Evolutionary conservation across 2,113 vertebrate species (phyloP), one percentile per base, ranked within the genome.

Genomic region (Hepsetus odoe): DNA sequence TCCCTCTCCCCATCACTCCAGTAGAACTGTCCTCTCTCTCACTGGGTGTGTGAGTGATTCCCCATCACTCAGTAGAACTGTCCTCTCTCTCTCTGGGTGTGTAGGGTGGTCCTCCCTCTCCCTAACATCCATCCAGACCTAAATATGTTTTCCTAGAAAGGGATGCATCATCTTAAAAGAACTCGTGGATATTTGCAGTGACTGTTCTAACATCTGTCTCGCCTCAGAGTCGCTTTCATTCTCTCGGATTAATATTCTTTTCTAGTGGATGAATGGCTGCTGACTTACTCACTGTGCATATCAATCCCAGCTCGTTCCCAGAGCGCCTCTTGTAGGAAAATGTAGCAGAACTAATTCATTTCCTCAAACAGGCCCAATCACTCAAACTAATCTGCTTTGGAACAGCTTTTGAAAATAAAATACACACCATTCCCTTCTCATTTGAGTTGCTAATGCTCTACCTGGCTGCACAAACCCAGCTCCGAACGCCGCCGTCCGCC

Each of bases 351-450:
- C 88, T 87, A 87, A 88, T 90, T 76, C 13, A 75, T 78, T 87
- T 89, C 85, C 85, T 77, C 81, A 85, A 89, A 89, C 87, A 86
- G 87, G 86, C 85, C 88, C 83, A 85, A 86, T 90, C 83, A 80
- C 72, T 87, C 80, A 84, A 80, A 82, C 82, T 65, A 40, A 82
- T 83, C 85, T 85, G 82, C 79, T 86, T 18, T 86, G 80, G 83
- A 80, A 49, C 44, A 38, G 78, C 73, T 1, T 49, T 84, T 76
- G 77, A 82, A 78, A 87, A 90, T 90, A 88, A 82, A 86, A 76
- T 55, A 32, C 20, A 1, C 75, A 86, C 77, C 82, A 82, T 83
- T 79, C 46, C 5, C 2, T 20, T 49, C 46, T 85, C 85, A 89
- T 89, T 90, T 89, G 85, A 86, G 88, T n/a, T 32, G 46, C 68